phyloP scores from a whole-genome alignment of 2,113 vertebrate species.

The Archocentrus centrarchus region DNA sequence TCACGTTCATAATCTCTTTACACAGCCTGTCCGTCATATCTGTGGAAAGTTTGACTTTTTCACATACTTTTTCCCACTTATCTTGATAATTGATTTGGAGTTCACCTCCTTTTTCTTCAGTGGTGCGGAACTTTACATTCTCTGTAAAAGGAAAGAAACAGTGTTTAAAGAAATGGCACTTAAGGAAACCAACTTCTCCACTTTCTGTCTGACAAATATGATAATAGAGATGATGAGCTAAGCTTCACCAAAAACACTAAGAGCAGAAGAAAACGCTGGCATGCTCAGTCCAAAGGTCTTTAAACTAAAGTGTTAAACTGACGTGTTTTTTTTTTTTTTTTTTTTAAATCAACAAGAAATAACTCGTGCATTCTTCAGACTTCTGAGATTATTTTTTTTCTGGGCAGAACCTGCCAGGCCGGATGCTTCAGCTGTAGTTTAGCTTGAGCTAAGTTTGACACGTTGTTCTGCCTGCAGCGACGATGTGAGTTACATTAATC shows the following conservation, averaged over 20 bases:
- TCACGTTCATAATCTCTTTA: fast-evolving
- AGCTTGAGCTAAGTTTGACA: no score
- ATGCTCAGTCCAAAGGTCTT: no score
- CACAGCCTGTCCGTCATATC: neutral
- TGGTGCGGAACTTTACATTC: fast-evolving
- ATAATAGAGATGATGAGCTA: fast-evolving
- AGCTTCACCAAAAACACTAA: neutral
- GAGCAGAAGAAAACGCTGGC: no score
- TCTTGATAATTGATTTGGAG: slow-evolving; percentile 19
- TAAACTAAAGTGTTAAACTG: no score
- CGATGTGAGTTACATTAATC: no score
- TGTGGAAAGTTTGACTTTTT: fast-evolving
- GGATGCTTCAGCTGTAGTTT: no score
- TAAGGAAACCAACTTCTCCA: neutral
- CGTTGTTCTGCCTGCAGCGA: no score
- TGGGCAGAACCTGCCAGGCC: fast-evolving
- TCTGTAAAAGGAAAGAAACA: slow-evolving; percentile 22
- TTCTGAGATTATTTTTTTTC: neutral
- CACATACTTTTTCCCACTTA: slow-evolving; percentile 21
- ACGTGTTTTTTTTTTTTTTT: neutral
- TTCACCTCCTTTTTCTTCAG: slow-evolving; percentile 50
- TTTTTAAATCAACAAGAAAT: neutral
- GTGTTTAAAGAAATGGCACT: neutral
- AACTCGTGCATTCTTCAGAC: neutral
- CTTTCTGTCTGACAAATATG: neutral